A percentile compares a stretch with the other conserved stretches of the same genome.
Evolutionary conservation across 2,888 invertebrate genomes (phyloP).

Genomic region (Ametastegia equiseti): DNA sequence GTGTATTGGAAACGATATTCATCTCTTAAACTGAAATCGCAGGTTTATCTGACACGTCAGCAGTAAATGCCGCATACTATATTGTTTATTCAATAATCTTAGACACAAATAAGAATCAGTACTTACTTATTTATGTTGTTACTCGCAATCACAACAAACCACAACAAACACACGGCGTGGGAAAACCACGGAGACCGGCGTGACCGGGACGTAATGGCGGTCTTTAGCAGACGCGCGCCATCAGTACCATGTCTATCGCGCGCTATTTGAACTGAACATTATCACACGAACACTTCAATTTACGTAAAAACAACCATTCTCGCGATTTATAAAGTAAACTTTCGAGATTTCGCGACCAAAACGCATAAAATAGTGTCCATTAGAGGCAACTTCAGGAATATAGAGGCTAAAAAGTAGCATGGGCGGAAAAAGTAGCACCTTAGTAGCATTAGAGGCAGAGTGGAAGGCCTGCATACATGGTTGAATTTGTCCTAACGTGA

Average conservation of each 20-base stretch:
- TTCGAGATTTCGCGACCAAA: not conserved
- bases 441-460: conserved; percentile 20
- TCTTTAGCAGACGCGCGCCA: not conserved
- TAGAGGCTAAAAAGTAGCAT: conserved; percentile 10
- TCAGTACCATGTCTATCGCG: not conserved
- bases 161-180: too few relatives aligned
- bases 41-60: too few relatives aligned
- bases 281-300: not conserved
- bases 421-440: not conserved
- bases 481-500: too few relatives aligned
- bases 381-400: conserved; percentile 7
- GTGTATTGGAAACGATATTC: too few relatives aligned
- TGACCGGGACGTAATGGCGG: too few relatives aligned
- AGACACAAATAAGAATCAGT: too few relatives aligned
- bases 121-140: too few relatives aligned
- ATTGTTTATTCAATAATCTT: too few relatives aligned
- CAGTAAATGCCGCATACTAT: too few relatives aligned
- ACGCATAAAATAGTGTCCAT: not conserved
- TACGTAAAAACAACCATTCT: not conserved
- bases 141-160: too few relatives aligned
- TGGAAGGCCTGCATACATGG: not conserved
- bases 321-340: not conserved
- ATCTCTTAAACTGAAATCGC: too few relatives aligned
- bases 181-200: too few relatives aligned
- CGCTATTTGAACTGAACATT: not conserved